These are phyloP conservation scores for Bombus fervidus DNA, from an alignment of 1,140 invertebrate species.

Conservation along the genomic window DNA sequence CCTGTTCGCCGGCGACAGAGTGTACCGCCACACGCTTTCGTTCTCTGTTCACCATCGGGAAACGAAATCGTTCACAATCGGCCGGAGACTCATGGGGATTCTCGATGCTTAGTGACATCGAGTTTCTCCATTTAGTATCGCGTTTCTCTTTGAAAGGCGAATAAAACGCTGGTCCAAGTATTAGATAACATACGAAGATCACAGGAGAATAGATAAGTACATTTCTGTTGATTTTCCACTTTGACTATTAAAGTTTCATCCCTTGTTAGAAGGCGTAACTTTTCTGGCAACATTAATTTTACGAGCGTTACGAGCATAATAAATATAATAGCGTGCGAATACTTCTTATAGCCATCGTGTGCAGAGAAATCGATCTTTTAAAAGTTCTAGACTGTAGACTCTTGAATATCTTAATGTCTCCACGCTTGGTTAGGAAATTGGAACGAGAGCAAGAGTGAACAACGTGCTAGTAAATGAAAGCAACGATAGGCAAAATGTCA, in stretches of 20 bases:
- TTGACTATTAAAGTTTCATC: too few relatives aligned
- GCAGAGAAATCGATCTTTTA: background rate
- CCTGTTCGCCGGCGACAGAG: constrained; percentile 2
- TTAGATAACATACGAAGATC: too few relatives aligned
- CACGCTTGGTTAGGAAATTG: background rate
- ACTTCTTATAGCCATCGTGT: too few relatives aligned
- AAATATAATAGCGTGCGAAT: too few relatives aligned
- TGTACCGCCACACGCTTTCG: background rate
- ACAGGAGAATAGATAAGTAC: too few relatives aligned
- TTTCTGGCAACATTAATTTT: too few relatives aligned
- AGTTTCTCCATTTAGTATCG: background rate
- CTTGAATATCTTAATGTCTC: background rate
- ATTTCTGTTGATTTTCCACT: too few relatives aligned
- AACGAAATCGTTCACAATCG: background rate
- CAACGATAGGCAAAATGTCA: background rate
- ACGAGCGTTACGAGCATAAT: too few relatives aligned
- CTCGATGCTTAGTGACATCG: background rate
- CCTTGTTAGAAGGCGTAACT: too few relatives aligned
- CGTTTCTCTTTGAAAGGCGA: too few relatives aligned
- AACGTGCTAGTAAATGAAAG: background rate
- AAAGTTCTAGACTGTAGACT: background rate
- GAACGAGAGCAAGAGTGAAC: background rate
- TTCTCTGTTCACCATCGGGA: background rate
- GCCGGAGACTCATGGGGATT: background rate
- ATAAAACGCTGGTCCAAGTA: too few relatives aligned